Percentiles rank a stretch among this genome's conserved stretches.
These are phyloP conservation scores for Phrynocephalus forsythii DNA, from an alignment of 2,797 vertebrate genomes.

Conservation along the genomic window DNA sequence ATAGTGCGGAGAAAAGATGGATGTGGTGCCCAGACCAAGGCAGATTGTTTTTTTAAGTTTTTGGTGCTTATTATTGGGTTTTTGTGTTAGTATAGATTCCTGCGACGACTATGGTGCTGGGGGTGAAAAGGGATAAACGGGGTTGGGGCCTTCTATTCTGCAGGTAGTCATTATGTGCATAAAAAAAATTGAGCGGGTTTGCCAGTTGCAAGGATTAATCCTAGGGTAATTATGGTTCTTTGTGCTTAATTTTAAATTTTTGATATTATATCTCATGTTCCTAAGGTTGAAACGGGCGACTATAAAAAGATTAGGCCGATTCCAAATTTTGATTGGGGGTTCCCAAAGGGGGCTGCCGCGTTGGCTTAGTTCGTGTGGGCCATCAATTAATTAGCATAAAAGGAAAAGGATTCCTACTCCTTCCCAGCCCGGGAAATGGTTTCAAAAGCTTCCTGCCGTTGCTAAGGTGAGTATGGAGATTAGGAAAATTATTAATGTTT, in stretches of 20 bases:
- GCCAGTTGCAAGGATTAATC: accelerated
- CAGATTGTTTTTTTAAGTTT: accelerated
- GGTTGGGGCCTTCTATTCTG: constrained; percentile 60
- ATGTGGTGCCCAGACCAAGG: constrained; percentile 54
- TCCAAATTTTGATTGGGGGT: too few relatives aligned
- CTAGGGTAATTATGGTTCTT: accelerated
- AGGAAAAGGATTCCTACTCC: constrained; percentile 63
- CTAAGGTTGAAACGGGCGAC: constrained; percentile 44
- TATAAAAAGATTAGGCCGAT: not conserved
- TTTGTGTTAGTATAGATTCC: constrained; percentile 49
- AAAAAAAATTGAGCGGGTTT: constrained; percentile 70
- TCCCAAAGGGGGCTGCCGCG: constrained; percentile 39
- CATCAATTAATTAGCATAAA: constrained; percentile 73
- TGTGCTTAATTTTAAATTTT: accelerated
- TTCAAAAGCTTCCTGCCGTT: constrained; percentile 64
- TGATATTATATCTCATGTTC: constrained; percentile 46
- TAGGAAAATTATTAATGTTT: constrained; percentile 64
- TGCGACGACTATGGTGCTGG: constrained; percentile 72
- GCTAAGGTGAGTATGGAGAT: constrained; percentile 51
- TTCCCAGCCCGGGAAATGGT: constrained; percentile 67
- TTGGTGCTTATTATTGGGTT: not conserved
- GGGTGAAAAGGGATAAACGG: constrained; percentile 69
- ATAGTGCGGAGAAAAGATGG: not conserved
- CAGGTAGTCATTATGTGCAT: constrained; percentile 61
- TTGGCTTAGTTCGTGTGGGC: constrained; percentile 44